Conservation (phyloP, 2,113 vertebrate species). For the Bubo bubo region DNA sequence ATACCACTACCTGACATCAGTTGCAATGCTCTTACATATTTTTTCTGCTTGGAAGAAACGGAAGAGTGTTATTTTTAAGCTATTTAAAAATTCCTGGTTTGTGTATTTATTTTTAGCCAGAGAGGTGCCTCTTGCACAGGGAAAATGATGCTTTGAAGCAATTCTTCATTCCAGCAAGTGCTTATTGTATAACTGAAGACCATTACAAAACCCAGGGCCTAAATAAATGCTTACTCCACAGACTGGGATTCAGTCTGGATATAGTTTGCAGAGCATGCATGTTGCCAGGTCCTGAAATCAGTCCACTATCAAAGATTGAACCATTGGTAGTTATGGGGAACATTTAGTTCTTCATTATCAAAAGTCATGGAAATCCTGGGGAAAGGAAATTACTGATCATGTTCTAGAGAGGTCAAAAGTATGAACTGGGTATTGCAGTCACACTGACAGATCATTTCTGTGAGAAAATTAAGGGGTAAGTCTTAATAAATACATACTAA, state of each 20-base stretch:
- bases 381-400: not conserved
- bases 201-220: not conserved
- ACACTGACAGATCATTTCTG: not conserved
- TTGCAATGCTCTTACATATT: constrained; percentile 2
- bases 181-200: not conserved
- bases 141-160: constrained; percentile 9
- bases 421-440: not conserved
- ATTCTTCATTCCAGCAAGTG: not conserved
- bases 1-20: not conserved
- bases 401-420: not conserved
- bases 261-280: not conserved
- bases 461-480: not conserved
- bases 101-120: constrained; percentile 36
- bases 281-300: not conserved
- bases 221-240: not conserved
- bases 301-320: not conserved
- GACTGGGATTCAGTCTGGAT: not conserved
- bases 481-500: not conserved
- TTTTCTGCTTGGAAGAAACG: not conserved
- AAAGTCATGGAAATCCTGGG: not conserved
- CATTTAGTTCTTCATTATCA: not conserved
- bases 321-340: not conserved
- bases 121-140: not conserved
- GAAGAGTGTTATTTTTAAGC: not conserved
- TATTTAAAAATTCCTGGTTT: not conserved